Evolutionary conservation across 1,140 invertebrate species (phyloP).

Genomic region (Achroia grisella): DNA sequence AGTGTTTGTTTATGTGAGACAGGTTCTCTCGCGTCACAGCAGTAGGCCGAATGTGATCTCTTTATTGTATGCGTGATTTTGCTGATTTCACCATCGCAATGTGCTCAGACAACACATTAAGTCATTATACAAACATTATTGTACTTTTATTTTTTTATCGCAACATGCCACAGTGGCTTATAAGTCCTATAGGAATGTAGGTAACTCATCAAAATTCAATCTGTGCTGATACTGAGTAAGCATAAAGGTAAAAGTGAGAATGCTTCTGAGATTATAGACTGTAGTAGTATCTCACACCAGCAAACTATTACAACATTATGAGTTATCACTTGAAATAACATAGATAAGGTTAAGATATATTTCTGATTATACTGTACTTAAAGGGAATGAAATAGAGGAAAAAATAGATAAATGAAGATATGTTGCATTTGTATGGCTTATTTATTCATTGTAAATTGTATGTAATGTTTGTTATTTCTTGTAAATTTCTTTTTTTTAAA

Average conservation of each 20-base stretch:
- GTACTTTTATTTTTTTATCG: slow-evolving; percentile 6
- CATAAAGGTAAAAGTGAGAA: slow-evolving; percentile 30
- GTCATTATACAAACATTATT: slow-evolving; percentile 30
- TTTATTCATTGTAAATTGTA: too few relatives aligned
- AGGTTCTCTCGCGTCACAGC: too few relatives aligned
- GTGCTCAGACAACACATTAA: slow-evolving; percentile 45
- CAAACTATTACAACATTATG: too few relatives aligned
- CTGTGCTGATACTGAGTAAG: neutral
- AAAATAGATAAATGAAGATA: slow-evolving; percentile 17
- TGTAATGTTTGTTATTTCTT: too few relatives aligned
- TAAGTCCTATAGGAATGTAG: slow-evolving; percentile 7
- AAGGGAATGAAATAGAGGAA: neutral
- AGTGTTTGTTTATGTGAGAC: slow-evolving; percentile 6
- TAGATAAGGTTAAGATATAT: too few relatives aligned
- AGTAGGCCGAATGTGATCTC: neutral
- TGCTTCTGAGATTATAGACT: neutral
- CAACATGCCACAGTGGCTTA: neutral
- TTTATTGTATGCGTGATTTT: slow-evolving; percentile 20
- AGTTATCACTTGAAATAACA: too few relatives aligned
- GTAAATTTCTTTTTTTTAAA: too few relatives aligned
- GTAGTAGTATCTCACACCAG: neutral
- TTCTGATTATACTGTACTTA: too few relatives aligned
- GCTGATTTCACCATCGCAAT: slow-evolving; percentile 62
- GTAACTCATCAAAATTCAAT: too few relatives aligned
- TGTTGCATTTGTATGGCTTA: slow-evolving; percentile 14